phyloP scores from a whole-genome alignment of 2,113 vertebrate genomes.

The Nothobranchius kuhntae region DNA sequence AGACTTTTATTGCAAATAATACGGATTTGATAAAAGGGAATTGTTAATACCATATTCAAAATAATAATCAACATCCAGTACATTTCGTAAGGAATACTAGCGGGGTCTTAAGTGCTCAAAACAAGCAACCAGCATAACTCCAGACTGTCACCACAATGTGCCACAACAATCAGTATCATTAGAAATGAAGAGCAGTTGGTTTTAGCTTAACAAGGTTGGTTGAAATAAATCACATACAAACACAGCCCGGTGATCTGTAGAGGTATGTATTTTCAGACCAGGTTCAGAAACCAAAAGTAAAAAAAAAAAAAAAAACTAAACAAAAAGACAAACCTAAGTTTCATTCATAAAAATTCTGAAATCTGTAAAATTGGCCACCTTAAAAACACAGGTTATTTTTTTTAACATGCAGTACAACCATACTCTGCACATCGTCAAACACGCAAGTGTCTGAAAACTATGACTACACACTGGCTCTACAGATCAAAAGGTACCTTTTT shows the following conservation, averaged over 20 bases:
- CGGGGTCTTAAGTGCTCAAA: conserved; percentile 62
- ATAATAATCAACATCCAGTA: conserved; percentile 75
- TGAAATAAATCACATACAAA: conserved; percentile 65
- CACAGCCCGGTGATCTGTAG: conserved; percentile 52
- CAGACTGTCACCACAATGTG: conserved; percentile 71
- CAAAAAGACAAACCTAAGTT: conserved; percentile 39
- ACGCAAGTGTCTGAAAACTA: conserved; percentile 81
- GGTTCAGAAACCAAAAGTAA: conserved; percentile 56
- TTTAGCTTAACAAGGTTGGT: conserved; percentile 60
- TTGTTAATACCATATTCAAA: conserved; percentile 70
- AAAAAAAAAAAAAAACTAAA: conserved; percentile 24
- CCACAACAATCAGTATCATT: conserved; percentile 70
- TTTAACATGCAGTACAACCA: conserved; percentile 82
- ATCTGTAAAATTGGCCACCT: conserved; percentile 79
- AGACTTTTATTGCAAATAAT: conserved; percentile 78
- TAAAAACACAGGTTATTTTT: conserved; percentile 75
- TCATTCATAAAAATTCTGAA: conserved; percentile 71
- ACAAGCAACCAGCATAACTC: conserved; percentile 66
- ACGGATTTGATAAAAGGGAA: conserved; percentile 69
- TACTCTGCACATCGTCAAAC: conserved; percentile 81
- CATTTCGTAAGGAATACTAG: conserved; percentile 73
- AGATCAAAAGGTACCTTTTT: conserved; percentile 79
- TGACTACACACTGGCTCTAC: conserved; percentile 81
- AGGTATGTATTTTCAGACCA: conserved; percentile 69
- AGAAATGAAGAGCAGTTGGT: conserved; percentile 44